Conservation (phyloP, 2,113 vertebrate genomes). For the Solenodon paradoxus region DNA sequence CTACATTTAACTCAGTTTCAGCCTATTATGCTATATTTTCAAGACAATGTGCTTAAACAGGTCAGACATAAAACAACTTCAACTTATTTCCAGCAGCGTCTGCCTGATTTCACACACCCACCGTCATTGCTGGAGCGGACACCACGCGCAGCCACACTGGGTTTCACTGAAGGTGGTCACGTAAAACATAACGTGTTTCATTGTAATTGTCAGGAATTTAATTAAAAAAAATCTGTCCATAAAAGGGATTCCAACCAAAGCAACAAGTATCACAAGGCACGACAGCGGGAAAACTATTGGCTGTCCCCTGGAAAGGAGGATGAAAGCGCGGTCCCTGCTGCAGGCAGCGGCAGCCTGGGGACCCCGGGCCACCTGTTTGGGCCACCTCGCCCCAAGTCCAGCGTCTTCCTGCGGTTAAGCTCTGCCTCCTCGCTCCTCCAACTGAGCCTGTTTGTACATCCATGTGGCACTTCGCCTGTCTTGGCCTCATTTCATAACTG, state of each 20-base stretch:
- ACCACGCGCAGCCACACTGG: neutral
- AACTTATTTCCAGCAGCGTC: no score
- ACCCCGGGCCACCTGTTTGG: no score
- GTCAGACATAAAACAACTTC: neutral
- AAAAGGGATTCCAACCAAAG: neutral
- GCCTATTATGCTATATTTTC: neutral
- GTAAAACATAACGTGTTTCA: neutral
- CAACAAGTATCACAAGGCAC: neutral
- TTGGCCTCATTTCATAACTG: neutral
- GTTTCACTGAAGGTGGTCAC: neutral
- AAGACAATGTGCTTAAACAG: neutral
- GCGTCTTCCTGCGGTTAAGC: rapidly evolving
- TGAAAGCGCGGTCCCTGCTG: neutral
- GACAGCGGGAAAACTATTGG: neutral
- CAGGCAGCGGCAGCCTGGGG: neutral
- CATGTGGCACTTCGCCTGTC: neutral
- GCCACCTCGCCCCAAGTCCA: no score
- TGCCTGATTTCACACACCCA: neutral
- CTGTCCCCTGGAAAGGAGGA: neutral
- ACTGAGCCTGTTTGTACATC: rapidly evolving
- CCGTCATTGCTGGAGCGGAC: neutral
- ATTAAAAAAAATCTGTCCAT: neutral
- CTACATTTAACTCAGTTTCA: neutral
- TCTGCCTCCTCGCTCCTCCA: neutral
- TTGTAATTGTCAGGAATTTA: neutral